Base-by-base conservation (phyloP, 2,888 invertebrate species). In the Trimorus sp. region DNA sequence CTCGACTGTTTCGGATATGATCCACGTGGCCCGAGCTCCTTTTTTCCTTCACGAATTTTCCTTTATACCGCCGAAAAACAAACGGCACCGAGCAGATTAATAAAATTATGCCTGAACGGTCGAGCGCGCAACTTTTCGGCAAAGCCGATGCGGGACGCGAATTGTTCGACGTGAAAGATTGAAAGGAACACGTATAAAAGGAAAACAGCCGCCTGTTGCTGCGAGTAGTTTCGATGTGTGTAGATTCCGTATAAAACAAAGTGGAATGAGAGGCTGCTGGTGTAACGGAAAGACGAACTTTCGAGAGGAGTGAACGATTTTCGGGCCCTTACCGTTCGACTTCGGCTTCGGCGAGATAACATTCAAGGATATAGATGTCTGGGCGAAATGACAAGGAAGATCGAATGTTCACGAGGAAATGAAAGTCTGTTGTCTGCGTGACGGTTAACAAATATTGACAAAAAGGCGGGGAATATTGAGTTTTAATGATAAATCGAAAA, bases 121-220 rank as follows among this genome's bases (percentile, higher is more conserved):
- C 26, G 26, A 26, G 26, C 26, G 26, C 26, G 26, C 26, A 26
- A 40, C 40, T 40, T 40, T 40, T 40, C 40, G 40, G 8, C 40
- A 8, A 6, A 11, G 11, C 40, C 40, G 40, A 36, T 60, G 36
- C 36, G 15, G 15, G 51, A 59, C 48, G 48, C 63, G 73, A 78
- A 54, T 40, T 51, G 58, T 56, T 53, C 45, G 54, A 74, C 66
- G 65, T 58, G 63, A 71, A 70, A 59, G 62, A 63, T 62, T 81
- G 48, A 63, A 70, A 53, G 15, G 69, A 69, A 81, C 74, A 83
- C 80, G 82, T 73, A 83, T 84, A 83, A 83, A 87, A 88, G 85
- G 85, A 80, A 63, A 84, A 83, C 84, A 84, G 87, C 88, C 89
- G 90, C 90, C 90, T 90, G 90, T 90, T 90, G 90, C 90, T 89